Base-by-base conservation (phyloP, 2,113 vertebrate species). In the Dendrocopos noguchii region DNA sequence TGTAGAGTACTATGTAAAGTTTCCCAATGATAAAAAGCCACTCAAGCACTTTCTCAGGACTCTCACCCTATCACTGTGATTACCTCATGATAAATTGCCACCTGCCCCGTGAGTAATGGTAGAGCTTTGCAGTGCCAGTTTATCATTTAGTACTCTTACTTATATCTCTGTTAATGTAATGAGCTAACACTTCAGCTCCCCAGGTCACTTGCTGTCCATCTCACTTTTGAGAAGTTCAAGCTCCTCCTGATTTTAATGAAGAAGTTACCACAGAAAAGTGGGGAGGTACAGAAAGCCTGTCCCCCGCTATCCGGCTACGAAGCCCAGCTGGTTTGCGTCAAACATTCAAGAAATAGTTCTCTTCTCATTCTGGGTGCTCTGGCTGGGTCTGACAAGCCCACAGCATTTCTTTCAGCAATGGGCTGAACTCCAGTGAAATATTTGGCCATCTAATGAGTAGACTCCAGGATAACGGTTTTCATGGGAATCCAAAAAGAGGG, bases 401-500 rank as follows among this genome's bases (percentile, higher is more conserved):
- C 70, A 87, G 47, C 65, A 82, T 90, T 97, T 84, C 92, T 96
- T 96, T 94, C 74, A 95, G 95, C 96, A 95, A 81, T 80, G 93
- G 95, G 95, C 86, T 92, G 65, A 80, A 52, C 15, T 96, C 97
- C 96, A 98, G 92, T 47, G 67, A 86, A 94, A 82, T 95, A 95
- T 87, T 81, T 87, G 91, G 86, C 88, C 85, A 92, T 97, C 96
- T 96, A 96, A 96, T 87, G 95, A 96, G 80, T 47, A 84, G 92
- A 46, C 55, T 71, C 80, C 50, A 84, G 94, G 91, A 90, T 91
- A 95, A 94, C 74, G 15, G 94, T 96, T 96, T 98, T 97, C 90
- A 15, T 97, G 97, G 97, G 97, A 98, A 97, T 93, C 92, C 79
- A 83, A 64, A 93, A 91, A 90, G 82, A 92, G 22, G 56, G 92